A percentile compares a stretch with the other conserved stretches of the same genome.
Evolutionary conservation across 1,140 invertebrate genomes (phyloP).

Genomic region (Drosophila suzukii): DNA sequence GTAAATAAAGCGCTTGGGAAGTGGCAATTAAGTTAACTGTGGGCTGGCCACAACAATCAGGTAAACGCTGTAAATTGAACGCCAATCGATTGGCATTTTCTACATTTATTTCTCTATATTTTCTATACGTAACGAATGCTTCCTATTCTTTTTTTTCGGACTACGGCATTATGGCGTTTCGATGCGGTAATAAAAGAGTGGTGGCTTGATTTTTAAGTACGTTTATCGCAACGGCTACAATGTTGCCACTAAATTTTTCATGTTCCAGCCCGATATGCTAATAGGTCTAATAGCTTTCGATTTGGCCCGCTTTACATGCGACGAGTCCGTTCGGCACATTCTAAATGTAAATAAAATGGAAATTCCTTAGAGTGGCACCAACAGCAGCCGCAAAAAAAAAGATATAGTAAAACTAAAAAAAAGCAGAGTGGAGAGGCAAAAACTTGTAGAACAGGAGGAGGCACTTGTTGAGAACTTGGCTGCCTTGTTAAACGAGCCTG

Average conservation of each 20-base stretch:
- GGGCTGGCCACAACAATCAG: slow-evolving; percentile 33
- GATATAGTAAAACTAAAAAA: slow-evolving; percentile 10
- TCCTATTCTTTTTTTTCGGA: slow-evolving; percentile 20
- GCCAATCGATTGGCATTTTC: slow-evolving; percentile 14
- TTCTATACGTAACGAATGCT: slow-evolving; percentile 14
- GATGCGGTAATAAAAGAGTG: slow-evolving; percentile 30
- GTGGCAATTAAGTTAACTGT: slow-evolving; percentile 47
- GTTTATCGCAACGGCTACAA: slow-evolving; percentile 36
- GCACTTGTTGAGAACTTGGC: slow-evolving; percentile 79
- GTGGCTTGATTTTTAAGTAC: slow-evolving; percentile 1
- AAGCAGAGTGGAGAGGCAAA: slow-evolving; percentile 43
- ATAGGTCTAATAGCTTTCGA: slow-evolving; percentile 75
- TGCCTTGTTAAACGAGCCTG: slow-evolving; percentile 82
- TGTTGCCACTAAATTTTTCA: slow-evolving; percentile 52
- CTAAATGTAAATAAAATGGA: slow-evolving; percentile 79
- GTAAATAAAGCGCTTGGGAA: slow-evolving; percentile 49
- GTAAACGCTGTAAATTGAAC: slow-evolving; percentile 25
- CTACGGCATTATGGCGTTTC: slow-evolving; percentile 3
- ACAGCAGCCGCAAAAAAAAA: slow-evolving; percentile 13
- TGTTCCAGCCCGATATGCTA: slow-evolving; percentile 55
- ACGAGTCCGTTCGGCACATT: slow-evolving; percentile 59
- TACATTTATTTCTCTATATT: slow-evolving; percentile 15
- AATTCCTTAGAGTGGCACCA: slow-evolving; percentile 63
- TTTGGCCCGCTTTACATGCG: slow-evolving; percentile 57
- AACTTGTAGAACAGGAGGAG: slow-evolving; percentile 74